These are phyloP conservation scores for Ooceraea biroi DNA, from an alignment of 1,140 invertebrate genomes.

Conservation along the genomic window DNA sequence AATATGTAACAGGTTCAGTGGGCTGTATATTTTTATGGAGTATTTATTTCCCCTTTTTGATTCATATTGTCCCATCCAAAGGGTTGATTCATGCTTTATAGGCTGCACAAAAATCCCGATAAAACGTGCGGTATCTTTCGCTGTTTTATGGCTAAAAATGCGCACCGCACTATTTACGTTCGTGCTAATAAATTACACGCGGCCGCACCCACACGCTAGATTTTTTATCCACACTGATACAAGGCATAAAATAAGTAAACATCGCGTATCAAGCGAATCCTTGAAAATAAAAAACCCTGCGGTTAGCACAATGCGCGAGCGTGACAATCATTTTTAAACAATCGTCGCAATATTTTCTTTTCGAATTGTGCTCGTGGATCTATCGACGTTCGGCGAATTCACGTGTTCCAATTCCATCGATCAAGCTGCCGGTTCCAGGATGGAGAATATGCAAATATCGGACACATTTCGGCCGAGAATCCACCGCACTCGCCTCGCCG, in stretches of 20 bases:
- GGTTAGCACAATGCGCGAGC: background rate
- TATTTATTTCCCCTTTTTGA: conserved; percentile 16
- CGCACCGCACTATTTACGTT: conserved; percentile 27
- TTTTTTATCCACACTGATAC: conserved; percentile 5
- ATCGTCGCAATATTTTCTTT: conserved; percentile 2
- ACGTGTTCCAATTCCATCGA: conserved; percentile 19
- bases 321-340: conserved; percentile 9
- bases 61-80: conserved; percentile 4
- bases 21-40: background rate
- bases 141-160: conserved; percentile 39
- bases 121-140: conserved; percentile 3
- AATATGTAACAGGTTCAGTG: background rate
- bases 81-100: conserved; percentile 7
- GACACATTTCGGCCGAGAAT: background rate
- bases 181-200: conserved; percentile 42
- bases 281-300: conserved; percentile 19
- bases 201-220: background rate
- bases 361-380: background rate
- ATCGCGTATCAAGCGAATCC: conserved; percentile 1
- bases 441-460: background rate
- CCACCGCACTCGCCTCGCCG: no score
- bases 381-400: conserved; percentile 13
- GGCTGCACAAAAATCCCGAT: conserved; percentile 5
- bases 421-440: background rate
- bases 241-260: background rate